These are phyloP conservation scores for Etheostoma perlongum DNA, from an alignment of 2,797 vertebrate genomes.

Conservation along the genomic window DNA sequence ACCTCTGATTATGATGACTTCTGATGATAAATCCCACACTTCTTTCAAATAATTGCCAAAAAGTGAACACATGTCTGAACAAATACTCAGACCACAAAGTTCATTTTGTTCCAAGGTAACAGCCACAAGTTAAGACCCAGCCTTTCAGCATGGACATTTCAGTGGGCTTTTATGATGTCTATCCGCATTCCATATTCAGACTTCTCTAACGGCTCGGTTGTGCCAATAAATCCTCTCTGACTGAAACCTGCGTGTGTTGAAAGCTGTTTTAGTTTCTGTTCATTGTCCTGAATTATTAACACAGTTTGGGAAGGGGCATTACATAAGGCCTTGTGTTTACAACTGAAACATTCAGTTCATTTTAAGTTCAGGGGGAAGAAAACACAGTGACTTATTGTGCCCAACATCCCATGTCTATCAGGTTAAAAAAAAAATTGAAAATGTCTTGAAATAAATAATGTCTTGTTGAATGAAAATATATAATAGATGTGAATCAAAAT, in stretches of 20 bases:
- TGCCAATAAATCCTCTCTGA: slow-evolving; percentile 70
- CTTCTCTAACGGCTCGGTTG: slow-evolving; percentile 50
- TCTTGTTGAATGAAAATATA: slow-evolving; percentile 69
- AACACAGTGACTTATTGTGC: slow-evolving; percentile 62
- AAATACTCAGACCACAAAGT: slow-evolving; percentile 42
- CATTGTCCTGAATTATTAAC: slow-evolving; percentile 81
- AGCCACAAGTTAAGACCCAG: slow-evolving; percentile 42
- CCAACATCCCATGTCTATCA: slow-evolving; percentile 61
- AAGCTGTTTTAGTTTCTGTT: slow-evolving; percentile 72
- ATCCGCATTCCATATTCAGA: slow-evolving; percentile 62
- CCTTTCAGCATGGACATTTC: slow-evolving; percentile 51
- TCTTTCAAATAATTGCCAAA: slow-evolving; percentile 43
- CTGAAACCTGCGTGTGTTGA: slow-evolving; percentile 67
- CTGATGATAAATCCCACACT: slow-evolving; percentile 36
- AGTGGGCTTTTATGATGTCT: slow-evolving; percentile 40
- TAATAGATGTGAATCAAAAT: slow-evolving; percentile 72
- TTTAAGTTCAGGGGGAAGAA: slow-evolving; percentile 56
- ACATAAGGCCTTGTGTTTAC: slow-evolving; percentile 77
- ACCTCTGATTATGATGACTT: slow-evolving; percentile 39
- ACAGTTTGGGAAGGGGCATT: slow-evolving; percentile 70
- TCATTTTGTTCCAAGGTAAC: slow-evolving; percentile 28
- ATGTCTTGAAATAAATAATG: slow-evolving; percentile 52
- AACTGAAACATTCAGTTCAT: slow-evolving; percentile 71
- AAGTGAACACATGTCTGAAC: slow-evolving; percentile 46
- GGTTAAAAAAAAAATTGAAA: slow-evolving; percentile 48